These are phyloP conservation scores for Baccha elongata DNA, from an alignment of 2,888 invertebrate species.

Conservation along the genomic window DNA sequence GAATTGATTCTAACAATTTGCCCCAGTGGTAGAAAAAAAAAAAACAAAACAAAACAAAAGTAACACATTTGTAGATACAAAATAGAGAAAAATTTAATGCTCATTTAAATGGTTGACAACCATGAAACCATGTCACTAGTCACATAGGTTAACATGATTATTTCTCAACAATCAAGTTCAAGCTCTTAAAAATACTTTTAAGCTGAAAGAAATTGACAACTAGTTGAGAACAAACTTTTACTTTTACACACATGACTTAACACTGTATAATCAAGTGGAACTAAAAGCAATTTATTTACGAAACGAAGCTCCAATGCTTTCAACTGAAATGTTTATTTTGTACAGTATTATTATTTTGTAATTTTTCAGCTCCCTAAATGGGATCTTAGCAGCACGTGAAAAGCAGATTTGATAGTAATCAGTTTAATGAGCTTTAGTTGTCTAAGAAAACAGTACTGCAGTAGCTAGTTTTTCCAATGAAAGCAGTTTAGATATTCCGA, in stretches of 20 bases:
- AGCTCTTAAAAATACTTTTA: constrained; percentile 12
- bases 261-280: constrained; percentile 6
- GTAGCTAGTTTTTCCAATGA: too few relatives aligned
- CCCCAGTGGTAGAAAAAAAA: too few relatives aligned
- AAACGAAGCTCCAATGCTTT: not conserved
- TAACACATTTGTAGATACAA: not conserved
- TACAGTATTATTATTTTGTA: too few relatives aligned
- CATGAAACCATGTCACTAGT: constrained; percentile 27
- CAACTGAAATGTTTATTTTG: too few relatives aligned
- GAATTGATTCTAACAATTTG: too few relatives aligned
- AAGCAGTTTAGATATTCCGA: too few relatives aligned
- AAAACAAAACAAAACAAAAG: too few relatives aligned
- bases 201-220: constrained; percentile 19
- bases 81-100: not conserved
- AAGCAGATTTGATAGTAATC: too few relatives aligned
- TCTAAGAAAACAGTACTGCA: too few relatives aligned
- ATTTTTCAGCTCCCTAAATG: too few relatives aligned
- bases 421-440: too few relatives aligned
- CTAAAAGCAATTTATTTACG: constrained; percentile 19
- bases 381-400: too few relatives aligned
- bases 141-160: constrained; percentile 28
- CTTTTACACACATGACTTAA: constrained; percentile 19
- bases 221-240: constrained; percentile 18
- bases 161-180: constrained; percentile 14
- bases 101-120: constrained; percentile 14